A percentile compares a stretch with the other conserved stretches of the same genome.
phyloP scores from a whole-genome alignment of 2,113 vertebrate genomes.

The Carassius carassius region DNA sequence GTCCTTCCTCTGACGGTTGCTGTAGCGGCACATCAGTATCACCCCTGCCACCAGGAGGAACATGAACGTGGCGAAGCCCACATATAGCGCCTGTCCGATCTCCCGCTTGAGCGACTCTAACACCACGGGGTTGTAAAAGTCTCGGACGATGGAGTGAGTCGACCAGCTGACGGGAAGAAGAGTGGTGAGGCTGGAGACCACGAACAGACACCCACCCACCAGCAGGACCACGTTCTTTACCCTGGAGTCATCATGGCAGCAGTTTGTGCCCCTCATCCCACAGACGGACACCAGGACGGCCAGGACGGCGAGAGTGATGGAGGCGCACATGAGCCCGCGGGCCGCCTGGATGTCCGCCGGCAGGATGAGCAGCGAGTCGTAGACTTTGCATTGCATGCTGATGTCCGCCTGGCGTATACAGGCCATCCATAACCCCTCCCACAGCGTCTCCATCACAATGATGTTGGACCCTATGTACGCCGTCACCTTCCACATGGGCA shows the following conservation, averaged over 20 bases:
- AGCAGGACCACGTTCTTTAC: constrained; percentile 45
- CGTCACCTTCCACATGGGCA: constrained; percentile 83
- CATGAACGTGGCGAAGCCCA: constrained; percentile 50
- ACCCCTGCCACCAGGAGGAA: constrained; percentile 31
- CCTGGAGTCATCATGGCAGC: not conserved
- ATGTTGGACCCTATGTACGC: constrained; percentile 72
- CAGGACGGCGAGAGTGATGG: constrained; percentile 58
- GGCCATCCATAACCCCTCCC: constrained; percentile 84
- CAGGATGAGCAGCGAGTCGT: constrained; percentile 74
- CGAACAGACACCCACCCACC: constrained; percentile 53
- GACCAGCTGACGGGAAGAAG: constrained; percentile 58
- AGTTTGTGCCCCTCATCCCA: constrained; percentile 61
- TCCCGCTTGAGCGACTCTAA: constrained; percentile 43
- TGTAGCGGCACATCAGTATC: constrained; percentile 15
- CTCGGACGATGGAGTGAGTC: constrained; percentile 46
- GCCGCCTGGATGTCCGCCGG: constrained; percentile 68
- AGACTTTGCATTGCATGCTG: constrained; percentile 77
- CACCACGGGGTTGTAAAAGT: constrained; percentile 55
- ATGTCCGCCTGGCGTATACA: constrained; percentile 72
- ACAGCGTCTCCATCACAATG: constrained; percentile 62
- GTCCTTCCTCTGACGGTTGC: not conserved
- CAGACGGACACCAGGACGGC: constrained; percentile 68
- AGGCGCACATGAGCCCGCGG: constrained; percentile 77
- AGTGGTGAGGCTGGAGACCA: constrained; percentile 43
- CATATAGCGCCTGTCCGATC: constrained; percentile 56